Base-by-base conservation (phyloP, 2,113 vertebrate genomes). In the Asarcornis scutulata region DNA sequence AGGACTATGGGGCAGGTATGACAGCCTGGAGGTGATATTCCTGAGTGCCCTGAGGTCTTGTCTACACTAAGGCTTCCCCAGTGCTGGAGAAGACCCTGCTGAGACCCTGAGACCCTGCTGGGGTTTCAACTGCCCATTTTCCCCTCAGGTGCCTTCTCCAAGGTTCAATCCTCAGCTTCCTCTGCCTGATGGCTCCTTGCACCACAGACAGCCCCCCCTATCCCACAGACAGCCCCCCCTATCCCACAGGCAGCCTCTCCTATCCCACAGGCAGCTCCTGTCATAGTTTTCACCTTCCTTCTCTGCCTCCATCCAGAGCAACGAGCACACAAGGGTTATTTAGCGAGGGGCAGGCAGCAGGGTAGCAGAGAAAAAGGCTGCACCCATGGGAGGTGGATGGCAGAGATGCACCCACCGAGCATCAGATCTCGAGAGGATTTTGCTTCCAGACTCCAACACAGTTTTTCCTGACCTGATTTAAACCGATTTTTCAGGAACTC, bases 401-500 rank as follows among this genome's bases (percentile, higher is more conserved):
- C 72, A 55, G 84, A 68, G 53, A 20, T 53, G 55, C 31, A 32
- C n/a, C 6, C 71, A 58, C 53, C 3, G 6, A 88, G 32, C 40
- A 44, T 14, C n/a, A 77, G 13, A 26, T 79, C 20, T 58, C 23
- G 32, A 76, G 23, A 42, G 11, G 62, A 55, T 74, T 74, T 83
- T 71, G 40, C 64, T 80, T 86, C 36, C 53, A 89, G 32, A 21
- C 18, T 74, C 59, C 46, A 7, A 34, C 38, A 11, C 20, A 72
- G 86, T 48, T 36, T 48, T 26, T 60, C 23, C 25, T 76, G 74
- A 60, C 31, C 42, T 94, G 82, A 67, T 91, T 85, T 88, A 63
- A 89, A 71, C 46, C 44, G 29, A 81, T 88, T 89, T 95, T 95
- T 96, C 93, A 96, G 94, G 91, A 96, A 85, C 75, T 71, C 0